phyloP scores from a whole-genome alignment of 2,113 vertebrate species.

The Tenebrosternarchus preto region DNA sequence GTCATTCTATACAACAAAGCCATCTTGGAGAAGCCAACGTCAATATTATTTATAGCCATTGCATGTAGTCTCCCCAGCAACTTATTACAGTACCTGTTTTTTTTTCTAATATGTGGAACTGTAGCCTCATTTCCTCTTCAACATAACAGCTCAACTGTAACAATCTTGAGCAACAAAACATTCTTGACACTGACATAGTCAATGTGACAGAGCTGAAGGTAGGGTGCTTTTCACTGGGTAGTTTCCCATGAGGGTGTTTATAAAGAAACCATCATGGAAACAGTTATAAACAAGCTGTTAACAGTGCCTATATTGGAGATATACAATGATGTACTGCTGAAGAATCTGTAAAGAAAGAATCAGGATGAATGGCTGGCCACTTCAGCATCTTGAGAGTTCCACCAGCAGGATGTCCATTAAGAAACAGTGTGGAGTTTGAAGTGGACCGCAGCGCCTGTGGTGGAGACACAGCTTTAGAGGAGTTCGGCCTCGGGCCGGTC shows the following conservation, averaged over 20 bases:
- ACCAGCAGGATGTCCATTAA: background rate
- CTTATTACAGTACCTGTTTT: background rate
- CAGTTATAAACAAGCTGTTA: background rate
- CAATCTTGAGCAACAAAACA: background rate
- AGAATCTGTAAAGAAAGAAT: background rate
- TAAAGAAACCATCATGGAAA: background rate
- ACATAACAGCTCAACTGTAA: background rate
- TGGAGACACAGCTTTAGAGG: conserved; percentile 65
- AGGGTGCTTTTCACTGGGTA: background rate
- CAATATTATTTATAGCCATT: background rate
- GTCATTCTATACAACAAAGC: background rate
- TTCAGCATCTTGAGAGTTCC: background rate
- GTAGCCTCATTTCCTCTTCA: background rate
- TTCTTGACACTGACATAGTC: background rate
- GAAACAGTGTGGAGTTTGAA: background rate
- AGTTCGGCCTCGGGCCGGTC: conserved; percentile 83
- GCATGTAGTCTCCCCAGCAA: no score
- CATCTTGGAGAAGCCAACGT: background rate
- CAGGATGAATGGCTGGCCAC: background rate
- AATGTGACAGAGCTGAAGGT: background rate
- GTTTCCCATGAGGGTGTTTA: background rate
- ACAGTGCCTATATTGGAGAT: no score
- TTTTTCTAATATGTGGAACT: background rate
- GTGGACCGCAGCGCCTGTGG: conserved; percentile 43
- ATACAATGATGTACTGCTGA: no score